Base-by-base conservation (phyloP, 1,140 invertebrate genomes). In the Rhynchophorus ferrugineus region DNA sequence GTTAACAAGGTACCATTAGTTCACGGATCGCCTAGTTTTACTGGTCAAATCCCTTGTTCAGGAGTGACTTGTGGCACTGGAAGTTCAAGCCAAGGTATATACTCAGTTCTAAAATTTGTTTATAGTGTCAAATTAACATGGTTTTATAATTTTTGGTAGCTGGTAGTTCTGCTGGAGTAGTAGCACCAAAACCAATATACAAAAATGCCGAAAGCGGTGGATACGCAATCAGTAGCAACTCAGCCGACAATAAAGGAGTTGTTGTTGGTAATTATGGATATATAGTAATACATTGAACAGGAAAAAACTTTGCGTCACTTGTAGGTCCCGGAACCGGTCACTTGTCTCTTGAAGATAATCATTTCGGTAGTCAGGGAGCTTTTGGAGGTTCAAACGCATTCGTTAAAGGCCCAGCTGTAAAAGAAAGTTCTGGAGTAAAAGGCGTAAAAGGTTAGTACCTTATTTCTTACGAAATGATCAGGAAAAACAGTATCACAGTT, bases 261-360 rank as follows among this genome's bases (percentile, higher is more conserved):
- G 24, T 53, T 5, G 46, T 53, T 41, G 50, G 50, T 53, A 24
- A 44, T 24, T 43, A 41, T 7, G n/a, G 5, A 41, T 6, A 1
- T 16, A 9, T 43, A 41, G 16, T 41, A 16, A n/a, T n/a, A n/a
- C n/a, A n/a, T n/a, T n/a, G n/a, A n/a, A n/a, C n/a, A n/a, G n/a
- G n/a, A n/a, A n/a, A n/a, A n/a, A n/a, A n/a, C n/a, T n/a, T n/a
- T n/a, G n/a, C n/a, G n/a, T 29, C 11, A 11, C 11, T 29, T 29
- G 24, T 11, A 47, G 51, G 51, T 18, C 52, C 52, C 21, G 52
- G 52, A 7, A 54, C 52, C 16, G 52, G 52, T 18, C 38, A 48
- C 36, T 29, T 54, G 18, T 38, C 52, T n/a, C 35, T 54, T 6
- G 38, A 54, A 48, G n/a, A 5, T 1, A 54, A 47, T 29, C 43